Evolutionary conservation across 2,797 vertebrate species (phyloP), one percentile per base, ranked within the genome.

Genomic region (Uromys caudimaculatus): DNA sequence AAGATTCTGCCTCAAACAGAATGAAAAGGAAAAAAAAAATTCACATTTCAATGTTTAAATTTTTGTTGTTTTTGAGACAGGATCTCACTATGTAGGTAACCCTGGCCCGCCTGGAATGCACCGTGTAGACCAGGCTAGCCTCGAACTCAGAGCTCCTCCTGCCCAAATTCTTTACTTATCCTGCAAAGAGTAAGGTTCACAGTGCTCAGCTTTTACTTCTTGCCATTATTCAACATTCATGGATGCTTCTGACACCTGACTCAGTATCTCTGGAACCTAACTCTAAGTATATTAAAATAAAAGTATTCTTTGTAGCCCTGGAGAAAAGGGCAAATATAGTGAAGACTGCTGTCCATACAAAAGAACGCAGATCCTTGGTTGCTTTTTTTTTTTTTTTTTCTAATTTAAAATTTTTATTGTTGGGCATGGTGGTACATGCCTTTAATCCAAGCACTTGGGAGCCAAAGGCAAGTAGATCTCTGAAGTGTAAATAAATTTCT

Each of bases 141-240:
- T 71, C 3, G 3, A 71, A 71, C 69, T 38, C n/a, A 38, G 69
- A 21, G 69, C n/a, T 71, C 69, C 19, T 23, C 19, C 69, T 71
- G 69, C 69, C n/a, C 56, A 78, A 90, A 85, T 88, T 79, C 60
- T 73, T 21, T 38, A 54, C 95, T 89, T 56, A 75, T n/a, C 47
- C 19, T 75, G 60, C 27, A 90, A 87, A 67, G 32, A n/a, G 13
- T 89, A 47, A 79, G 13, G 47, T 62, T 69, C 47, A 6, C n/a
- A 62, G 82, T 82, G 50, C 19, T 69, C 35, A 88, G 54, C 32
- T 78, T 38, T 24, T 93, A 21, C 41, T 87, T 62, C 27, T 84
- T 50, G 32, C 89, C 62, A 79, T 52, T 60, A 83, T 27, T 35
- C 47, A 24, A 60, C n/a, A 69, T 27, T 95, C 60, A 93, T 1